Evolutionary conservation across 2,888 invertebrate genomes (phyloP), one percentile per base, ranked within the genome.

Genomic region (Phlogophora meticulosa): DNA sequence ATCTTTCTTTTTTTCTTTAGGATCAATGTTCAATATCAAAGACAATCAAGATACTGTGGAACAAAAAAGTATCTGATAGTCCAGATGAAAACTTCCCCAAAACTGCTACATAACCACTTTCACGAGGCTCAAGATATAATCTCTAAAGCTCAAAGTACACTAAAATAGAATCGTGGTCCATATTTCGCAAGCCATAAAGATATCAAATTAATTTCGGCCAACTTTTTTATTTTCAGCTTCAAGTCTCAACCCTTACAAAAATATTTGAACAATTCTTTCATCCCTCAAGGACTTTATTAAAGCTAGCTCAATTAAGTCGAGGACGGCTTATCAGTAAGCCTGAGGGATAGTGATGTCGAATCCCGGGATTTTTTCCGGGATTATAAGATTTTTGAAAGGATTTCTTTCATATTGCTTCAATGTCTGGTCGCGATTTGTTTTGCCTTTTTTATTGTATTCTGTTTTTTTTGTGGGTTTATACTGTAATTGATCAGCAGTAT

Each of bases 281-380:
- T 65, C 62, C 62, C 61, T 72, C 64, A 65, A 68, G 72, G 76
- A 80, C 82, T 86, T 78, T 79, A 86, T 85, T 85, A 85, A 81
- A 82, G 76, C 80, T 69, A 69, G 80, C 71, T 82, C 83, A 86
- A 87, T 87, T 85, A 86, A 85, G 76, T 76, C 73, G 64, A 60
- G 72, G 70, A 81, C 74, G 80, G 85, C 83, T 87, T 83, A 84
- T 65, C 70, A 55, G 28, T 78, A 76, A 80, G 75, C 82, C 69
- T 48, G 63, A 40, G 57, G 69, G 63, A 70, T 77, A 81, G 82
- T 77, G 82, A 56, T 81, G 82, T 74, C 53, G 56, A 52, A 61
- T 22, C 36, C 67, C 67, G 74, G 74, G 74, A 70, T 63, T 70
- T 76, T 72, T 76, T 63, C 22, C 67, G 76, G 70, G 70, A 70